Percentiles rank a stretch among this genome's conserved stretches.
phyloP scores from a whole-genome alignment of 2,888 invertebrate genomes.

The Machimus rusticus region DNA sequence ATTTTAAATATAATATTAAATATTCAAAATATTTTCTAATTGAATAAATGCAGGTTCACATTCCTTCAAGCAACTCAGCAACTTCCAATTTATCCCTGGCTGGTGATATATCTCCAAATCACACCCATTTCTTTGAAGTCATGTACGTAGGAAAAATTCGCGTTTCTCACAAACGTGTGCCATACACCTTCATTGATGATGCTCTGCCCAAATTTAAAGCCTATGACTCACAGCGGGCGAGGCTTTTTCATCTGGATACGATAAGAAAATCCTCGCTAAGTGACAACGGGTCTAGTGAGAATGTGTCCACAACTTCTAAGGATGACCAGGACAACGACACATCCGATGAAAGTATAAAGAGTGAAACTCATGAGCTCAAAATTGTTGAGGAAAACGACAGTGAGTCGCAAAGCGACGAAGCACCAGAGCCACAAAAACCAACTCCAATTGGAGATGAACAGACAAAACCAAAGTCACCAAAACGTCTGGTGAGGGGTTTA shows the following conservation, averaged over 20 bases:
- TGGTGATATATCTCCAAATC: constrained; percentile 80
- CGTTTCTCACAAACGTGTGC: constrained; percentile 81
- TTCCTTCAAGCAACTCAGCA: constrained; percentile 61
- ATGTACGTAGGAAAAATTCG: constrained; percentile 91
- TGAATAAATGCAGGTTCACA: constrained; percentile 52
- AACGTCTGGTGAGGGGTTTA: constrained; percentile 55
- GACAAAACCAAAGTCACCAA: constrained; percentile 58
- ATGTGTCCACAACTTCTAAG: constrained; percentile 37
- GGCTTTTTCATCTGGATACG: constrained; percentile 56
- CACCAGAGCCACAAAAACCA: background rate
- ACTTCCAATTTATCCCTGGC: constrained; percentile 61
- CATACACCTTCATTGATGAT: constrained; percentile 89
- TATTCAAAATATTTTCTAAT: background rate
- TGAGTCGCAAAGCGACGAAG: constrained; percentile 12
- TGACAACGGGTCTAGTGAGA: constrained; percentile 49
- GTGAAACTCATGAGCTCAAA: constrained; percentile 38
- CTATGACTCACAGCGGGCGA: constrained; percentile 76
- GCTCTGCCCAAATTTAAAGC: constrained; percentile 83
- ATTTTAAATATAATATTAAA: background rate
- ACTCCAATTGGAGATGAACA: background rate
- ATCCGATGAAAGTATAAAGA: constrained; percentile 25
- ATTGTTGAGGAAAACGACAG: constrained; percentile 38
- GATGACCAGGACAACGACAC: constrained; percentile 26
- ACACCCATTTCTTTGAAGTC: constrained; percentile 89
- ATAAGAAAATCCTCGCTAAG: constrained; percentile 48